Base-by-base conservation (phyloP, 2,888 invertebrate species). In the Perdita meconis region DNA sequence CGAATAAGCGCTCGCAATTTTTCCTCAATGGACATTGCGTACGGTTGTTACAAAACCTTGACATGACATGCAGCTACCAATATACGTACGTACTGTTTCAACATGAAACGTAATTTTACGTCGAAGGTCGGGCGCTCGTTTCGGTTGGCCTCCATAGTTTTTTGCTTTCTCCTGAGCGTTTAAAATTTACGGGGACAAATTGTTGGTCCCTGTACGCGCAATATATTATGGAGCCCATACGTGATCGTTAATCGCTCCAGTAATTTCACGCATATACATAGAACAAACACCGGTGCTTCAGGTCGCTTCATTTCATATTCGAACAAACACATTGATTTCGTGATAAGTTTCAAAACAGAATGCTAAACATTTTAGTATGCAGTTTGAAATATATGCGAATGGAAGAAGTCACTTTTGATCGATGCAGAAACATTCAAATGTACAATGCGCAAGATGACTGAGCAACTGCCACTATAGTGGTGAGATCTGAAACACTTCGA, bases 151-250 rank as follows among this genome's bases (percentile, higher is more conserved):
- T 73, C 40, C 26, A 67, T 40, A 64, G 44, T 63, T 0, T 59
- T 53, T 34, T 55, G 71, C 84, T 84, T 83, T 84, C 84, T 79
- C 82, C 42, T 30, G 63, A 55, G 60, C 56, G 63, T 69, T 47
- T 55, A 57, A 76, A 84, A 75, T 79, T 61, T 40, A 38, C 50
- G 34, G 38, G 64, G 53, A 76, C 73, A 71, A 76, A 69, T 71
- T 71, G 42, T 42, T 42, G 19, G 19, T 16, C 22, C 22, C 22
- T 55, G 59, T 72, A 40, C 24, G 24, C 22, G 60, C 55, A 47
- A 72, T 83, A 83, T 77, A 78, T 85, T 82, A 68, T 57, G 0
- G n/a, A 8, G 13, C 13, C 34, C 47, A 40, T 63, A 8, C 60
- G 24, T 34, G 61, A 78, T 66, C 76, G 67, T 74, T 80, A 75